These are phyloP conservation scores for Chaetorhynchus papuensis DNA, from an alignment of 2,113 vertebrate species.

Conservation along the genomic window DNA sequence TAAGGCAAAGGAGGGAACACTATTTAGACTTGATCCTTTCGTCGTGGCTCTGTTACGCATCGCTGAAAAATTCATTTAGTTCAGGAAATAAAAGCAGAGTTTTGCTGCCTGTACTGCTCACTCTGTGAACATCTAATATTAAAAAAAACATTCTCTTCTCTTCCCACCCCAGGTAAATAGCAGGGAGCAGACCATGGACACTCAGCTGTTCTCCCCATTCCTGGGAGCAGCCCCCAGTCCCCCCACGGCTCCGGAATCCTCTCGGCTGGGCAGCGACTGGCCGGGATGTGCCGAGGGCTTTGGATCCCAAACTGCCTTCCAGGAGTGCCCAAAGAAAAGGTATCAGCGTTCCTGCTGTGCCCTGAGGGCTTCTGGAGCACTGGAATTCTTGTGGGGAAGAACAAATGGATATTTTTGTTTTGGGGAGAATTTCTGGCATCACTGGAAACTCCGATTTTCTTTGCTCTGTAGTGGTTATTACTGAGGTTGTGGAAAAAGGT, in stretches of 20 bases:
- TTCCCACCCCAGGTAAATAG: neutral
- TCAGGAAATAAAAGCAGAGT: neutral
- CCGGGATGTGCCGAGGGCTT: neutral
- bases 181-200: slow-evolving; percentile 45
- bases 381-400: neutral
- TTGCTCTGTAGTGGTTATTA: neutral
- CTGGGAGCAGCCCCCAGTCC: slow-evolving; percentile 14
- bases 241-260: neutral
- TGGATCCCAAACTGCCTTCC: neutral
- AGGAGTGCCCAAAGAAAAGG: slow-evolving; percentile 31
- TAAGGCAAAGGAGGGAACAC: neutral
- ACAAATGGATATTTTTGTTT: neutral
- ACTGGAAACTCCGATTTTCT: neutral
- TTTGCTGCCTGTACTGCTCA: neutral
- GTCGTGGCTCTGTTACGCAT: accelerated
- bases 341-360: neutral
- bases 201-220: slow-evolving; percentile 25
- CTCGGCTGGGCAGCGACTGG: slow-evolving; percentile 3
- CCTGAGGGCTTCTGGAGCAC: accelerated
- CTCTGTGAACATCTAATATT: neutral
- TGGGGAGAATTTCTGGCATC: neutral
- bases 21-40: neutral
- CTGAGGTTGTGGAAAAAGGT: neutral
- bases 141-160: neutral
- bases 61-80: neutral